Base-by-base conservation (phyloP, 2,113 vertebrate genomes). In the Telmatochromis sp. region DNA sequence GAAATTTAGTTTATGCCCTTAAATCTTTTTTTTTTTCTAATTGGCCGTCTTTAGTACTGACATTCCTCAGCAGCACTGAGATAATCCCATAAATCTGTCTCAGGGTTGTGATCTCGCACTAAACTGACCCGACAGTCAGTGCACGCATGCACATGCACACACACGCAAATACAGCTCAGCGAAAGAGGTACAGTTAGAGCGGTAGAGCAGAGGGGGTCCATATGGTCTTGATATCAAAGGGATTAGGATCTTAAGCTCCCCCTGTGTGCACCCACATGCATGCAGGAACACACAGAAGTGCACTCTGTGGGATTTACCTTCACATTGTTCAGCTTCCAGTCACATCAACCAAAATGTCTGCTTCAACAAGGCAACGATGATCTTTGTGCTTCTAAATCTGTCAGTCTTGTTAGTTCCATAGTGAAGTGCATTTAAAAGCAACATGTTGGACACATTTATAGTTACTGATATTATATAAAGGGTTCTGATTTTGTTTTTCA, bases 71-170 rank as follows among this genome's bases (percentile, higher is more conserved):
- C 13, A 19, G 81, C 12, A 2, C 58, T 23, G 63, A 75, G 54
- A 51, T 92, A 90, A 93, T 94, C 92, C 90, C 49, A 60, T 89
- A 88, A 94, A 90, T 91, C 91, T 89, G 86, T 83, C 55, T 85
- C 51, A 75, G 70, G 81, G 47, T 83, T 84, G 84, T 84, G 87
- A 90, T 68, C 53, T 91, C 82, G 82, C 80, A 73, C 49, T 13
- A 31, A 21, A 28, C 87, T 78, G 51, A 57, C 75, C 55, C 58
- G 9, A 45, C 80, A 85, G 3, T 40, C 33, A 7, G 7, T 40
- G 63, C 33, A 65, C 9, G 6, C 31, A 65, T n/a, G 4, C 65
- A 15, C 42, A n/a, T 14, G 2, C 45, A 31, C 47, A 26, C 58
- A 5, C 13, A 65, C 13, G 2, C 60, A 65, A 65, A 65, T 5